Evolutionary conservation across 2,797 vertebrate species (phyloP), one percentile per base, ranked within the genome.

Genomic region (Pogoniulus pusillus): DNA sequence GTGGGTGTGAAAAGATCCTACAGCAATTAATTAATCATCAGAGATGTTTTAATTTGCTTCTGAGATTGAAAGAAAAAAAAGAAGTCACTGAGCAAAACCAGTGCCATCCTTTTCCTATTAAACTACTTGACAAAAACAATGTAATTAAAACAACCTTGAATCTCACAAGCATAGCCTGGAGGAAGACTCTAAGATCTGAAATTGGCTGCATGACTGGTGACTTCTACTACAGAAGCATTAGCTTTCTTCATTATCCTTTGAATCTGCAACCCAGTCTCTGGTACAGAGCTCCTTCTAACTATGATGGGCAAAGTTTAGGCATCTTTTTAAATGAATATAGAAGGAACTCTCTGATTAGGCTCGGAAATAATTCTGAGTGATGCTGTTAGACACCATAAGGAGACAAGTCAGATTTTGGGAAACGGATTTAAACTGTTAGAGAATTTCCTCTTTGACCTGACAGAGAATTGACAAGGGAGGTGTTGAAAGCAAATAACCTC

Each of bases 91-190:
- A 85, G 73, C 19, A 35, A 76, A 81, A 93, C 54, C 39, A 49
- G 57, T 71, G 29, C 41, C 80, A 83, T 72, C 47, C 64, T 92
- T 30, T 63, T 69, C 43, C 39, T 83, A 39, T 49, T 68, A 74
- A 83, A 95, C 77, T 94, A 89, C 97, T 97, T 98, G 96, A 98
- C 98, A 94, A 96, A 98, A 75, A 98, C 93, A 3, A 96, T 98
- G 51, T 97, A 96, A 41, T 95, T 98, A 81, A 97, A 96, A 84
- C 96, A 98, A 92, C 96, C 97, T 89, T 97, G 97, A 72, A 96
- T 97, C 74, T 98, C 94, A 54, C 96, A 87, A 85, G 96, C 97
- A 49, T 93, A 90, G 60, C 98, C 98, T 96, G 97, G 97, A 74
- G 97, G 96, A 71, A 98, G 96, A 49, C 37, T 80, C 1, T 71